phyloP scores from a whole-genome alignment of 2,113 vertebrate genomes.

The Pelecanus crispus region DNA sequence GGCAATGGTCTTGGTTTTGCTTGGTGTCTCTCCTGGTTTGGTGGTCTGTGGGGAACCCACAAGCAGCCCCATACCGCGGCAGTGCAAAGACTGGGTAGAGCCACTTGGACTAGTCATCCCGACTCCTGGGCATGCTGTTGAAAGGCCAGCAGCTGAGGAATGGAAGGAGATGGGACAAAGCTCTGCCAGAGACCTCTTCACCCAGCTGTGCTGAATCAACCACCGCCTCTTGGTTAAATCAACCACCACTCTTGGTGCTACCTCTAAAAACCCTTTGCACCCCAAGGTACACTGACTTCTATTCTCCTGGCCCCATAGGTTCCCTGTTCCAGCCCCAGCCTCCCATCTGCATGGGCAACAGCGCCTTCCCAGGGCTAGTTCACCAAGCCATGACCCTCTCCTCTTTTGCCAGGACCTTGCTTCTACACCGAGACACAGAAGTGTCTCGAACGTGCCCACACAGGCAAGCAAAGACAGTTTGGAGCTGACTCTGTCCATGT shows the following conservation, averaged over 20 bases:
- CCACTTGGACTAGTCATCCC: background rate
- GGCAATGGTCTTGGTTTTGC: background rate
- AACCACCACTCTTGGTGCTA: background rate
- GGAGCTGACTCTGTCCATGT: background rate
- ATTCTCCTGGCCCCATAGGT: background rate
- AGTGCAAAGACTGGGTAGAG: background rate
- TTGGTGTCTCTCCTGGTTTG: background rate
- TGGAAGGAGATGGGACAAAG: background rate
- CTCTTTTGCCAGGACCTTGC: background rate
- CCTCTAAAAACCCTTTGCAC: background rate
- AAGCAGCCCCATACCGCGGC: background rate
- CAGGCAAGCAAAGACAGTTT: background rate
- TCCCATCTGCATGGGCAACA: background rate
- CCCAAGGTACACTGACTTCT: background rate
- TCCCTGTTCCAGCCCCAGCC: background rate
- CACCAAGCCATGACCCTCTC: background rate
- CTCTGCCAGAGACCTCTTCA: background rate
- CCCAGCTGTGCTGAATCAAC: background rate
- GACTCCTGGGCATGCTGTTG: background rate
- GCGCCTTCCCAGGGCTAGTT: background rate
- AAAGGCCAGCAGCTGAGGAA: background rate
- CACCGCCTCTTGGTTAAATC: background rate
- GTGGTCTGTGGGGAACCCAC: background rate
- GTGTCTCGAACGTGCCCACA: background rate
- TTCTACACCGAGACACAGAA: background rate